Conservation (phyloP, 2,113 vertebrate species). For the Motacilla alba region DNA sequence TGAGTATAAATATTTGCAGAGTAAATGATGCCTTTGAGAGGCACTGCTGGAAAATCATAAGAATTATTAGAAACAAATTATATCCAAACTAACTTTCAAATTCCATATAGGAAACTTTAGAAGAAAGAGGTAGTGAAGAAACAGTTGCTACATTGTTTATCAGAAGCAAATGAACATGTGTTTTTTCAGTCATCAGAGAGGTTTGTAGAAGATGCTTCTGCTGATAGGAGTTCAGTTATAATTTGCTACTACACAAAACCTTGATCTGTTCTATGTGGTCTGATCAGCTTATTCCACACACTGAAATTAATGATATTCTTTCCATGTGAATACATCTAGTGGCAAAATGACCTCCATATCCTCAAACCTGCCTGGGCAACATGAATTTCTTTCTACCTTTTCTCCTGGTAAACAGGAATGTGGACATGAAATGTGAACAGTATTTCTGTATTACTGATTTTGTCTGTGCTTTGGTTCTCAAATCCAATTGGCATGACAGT, state of each 20-base stretch:
- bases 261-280: background rate
- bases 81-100: background rate
- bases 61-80: background rate
- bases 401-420: background rate
- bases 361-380: background rate
- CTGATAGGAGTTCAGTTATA: background rate
- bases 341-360: conserved; percentile 11
- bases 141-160: background rate
- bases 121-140: background rate
- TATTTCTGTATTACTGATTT: conserved; percentile 43
- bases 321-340: conserved; percentile 11
- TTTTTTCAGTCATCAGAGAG: background rate
- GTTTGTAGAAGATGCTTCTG: background rate
- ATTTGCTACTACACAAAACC: background rate
- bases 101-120: background rate
- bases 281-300: conserved; percentile 23
- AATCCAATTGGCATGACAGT: conserved; percentile 60
- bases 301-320: conserved; percentile 23
- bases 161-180: background rate
- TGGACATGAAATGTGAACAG: background rate
- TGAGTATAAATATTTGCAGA: background rate
- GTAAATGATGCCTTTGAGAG: background rate
- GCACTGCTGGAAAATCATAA: background rate
- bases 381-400: background rate
- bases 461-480: conserved; percentile 9